Evolutionary conservation across 2,113 vertebrate genomes (phyloP), one percentile per base, ranked within the genome.

Genomic region (Grammomys surdaster): DNA sequence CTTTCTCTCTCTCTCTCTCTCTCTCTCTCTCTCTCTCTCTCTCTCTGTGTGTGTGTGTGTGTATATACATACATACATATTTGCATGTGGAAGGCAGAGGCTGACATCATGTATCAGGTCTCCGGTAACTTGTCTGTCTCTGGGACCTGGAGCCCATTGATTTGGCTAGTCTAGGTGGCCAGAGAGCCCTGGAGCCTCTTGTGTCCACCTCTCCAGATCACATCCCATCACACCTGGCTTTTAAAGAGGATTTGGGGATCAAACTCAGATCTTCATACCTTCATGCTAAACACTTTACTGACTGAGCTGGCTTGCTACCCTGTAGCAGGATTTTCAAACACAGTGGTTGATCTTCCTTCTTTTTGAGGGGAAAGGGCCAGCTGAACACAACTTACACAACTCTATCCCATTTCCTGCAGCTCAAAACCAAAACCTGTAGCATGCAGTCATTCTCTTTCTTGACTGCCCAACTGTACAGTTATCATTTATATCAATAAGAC

Each of bases 401-500:
- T 31, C 80, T 63, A n/a, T 82, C 77, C 24, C 77, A 2, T 58
- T 88, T 48, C 46, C 73, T 60, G 28, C 0, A 40, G 13, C 33
- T 65, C 73, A 48, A 69, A 85, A 82, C 77, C 81, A 20, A 9
- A 89, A 63, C 78, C 76, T 69, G 67, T 97, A 91, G 95, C 84
- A 51, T 89, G n/a, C 89, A 93, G 95, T 92, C 92, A 97, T 22
- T 88, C 92, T 96, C 90, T 97, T 97, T 95, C 94, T 96, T 92
- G 97, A 94, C 67, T 93, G 87, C 95, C 82, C 91, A 91, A 89
- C 56, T 90, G 4, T 92, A 89, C 7, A 8, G 31, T 95, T 97
- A 31, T 97, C 97, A 96, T 97, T 36, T n/a, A 9, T 95, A 97
- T 95, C 97, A 96, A 97, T 96, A 96, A 69, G 95, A 88, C 95